phyloP scores from a whole-genome alignment of 2,797 vertebrate species.

The Labroides dimidiatus region DNA sequence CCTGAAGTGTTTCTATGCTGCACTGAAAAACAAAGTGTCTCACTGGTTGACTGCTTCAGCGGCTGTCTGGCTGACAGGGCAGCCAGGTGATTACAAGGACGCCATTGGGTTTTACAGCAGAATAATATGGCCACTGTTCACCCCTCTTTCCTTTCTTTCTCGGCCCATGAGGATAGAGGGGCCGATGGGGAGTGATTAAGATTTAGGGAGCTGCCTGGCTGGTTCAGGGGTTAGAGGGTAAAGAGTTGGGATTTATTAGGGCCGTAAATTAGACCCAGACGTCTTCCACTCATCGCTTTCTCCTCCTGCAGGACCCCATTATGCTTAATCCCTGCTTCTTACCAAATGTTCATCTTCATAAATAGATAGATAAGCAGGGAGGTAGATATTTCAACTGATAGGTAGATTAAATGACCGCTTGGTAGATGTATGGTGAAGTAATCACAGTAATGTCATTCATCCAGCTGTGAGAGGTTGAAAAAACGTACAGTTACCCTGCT shows the following conservation, averaged over 20 bases:
- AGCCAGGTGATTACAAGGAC: conserved; percentile 82
- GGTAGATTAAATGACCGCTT: not conserved
- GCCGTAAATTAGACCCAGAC: conserved; percentile 83
- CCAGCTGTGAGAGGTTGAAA: conserved; percentile 9
- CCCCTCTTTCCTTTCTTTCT: conserved; percentile 57
- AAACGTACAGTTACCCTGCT: not conserved
- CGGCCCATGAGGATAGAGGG: conserved; percentile 54
- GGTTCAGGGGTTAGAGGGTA: conserved; percentile 84
- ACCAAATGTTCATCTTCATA: not conserved
- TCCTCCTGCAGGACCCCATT: conserved; percentile 18
- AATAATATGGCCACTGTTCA: conserved; percentile 71
- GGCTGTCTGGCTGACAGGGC: conserved; percentile 52
- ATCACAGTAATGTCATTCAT: conserved; percentile 21
- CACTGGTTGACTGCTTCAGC: conserved; percentile 38
- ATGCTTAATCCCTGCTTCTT: conserved; percentile 31
- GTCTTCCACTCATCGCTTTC: conserved; percentile 17
- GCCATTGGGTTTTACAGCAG: conserved; percentile 82
- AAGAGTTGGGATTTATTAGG: conserved; percentile 85
- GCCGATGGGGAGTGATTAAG: conserved; percentile 79
- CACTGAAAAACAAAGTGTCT: conserved; percentile 55
- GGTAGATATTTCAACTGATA: not conserved
- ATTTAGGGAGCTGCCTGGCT: conserved; percentile 80
- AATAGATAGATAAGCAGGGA: not conserved
- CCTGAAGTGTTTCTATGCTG: not conserved
- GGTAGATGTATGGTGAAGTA: not conserved